phyloP scores from a whole-genome alignment of 2,888 invertebrate species.

The Volucella inflata region DNA sequence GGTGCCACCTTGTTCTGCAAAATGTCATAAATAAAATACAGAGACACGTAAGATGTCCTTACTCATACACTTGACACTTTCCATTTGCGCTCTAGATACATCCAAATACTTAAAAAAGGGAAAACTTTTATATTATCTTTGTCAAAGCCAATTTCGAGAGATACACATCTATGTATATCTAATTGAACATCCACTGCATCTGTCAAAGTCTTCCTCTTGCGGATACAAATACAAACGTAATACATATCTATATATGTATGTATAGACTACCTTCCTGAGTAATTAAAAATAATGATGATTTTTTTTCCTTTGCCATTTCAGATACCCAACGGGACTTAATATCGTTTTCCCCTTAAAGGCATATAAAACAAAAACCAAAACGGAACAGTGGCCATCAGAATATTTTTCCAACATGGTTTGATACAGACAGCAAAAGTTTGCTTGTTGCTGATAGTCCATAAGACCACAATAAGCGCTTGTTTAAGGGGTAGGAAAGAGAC shows the following conservation, averaged over 20 bases:
- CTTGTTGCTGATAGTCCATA: conserved; percentile 32
- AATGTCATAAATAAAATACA: conserved; percentile 25
- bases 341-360: conserved; percentile 6
- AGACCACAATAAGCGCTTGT: conserved; percentile 23
- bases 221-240: background rate
- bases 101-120: conserved; percentile 7
- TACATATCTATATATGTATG: background rate
- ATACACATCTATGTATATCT: conserved; percentile 14
- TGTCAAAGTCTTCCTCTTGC: too few species aligned
- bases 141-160: conserved; percentile 25
- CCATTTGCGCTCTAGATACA: background rate
- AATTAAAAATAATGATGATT: conserved; percentile 66
- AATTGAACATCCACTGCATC: conserved; percentile 15
- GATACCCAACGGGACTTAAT: conserved; percentile 19
- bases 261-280: conserved; percentile 49
- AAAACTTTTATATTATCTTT: conserved; percentile 34
- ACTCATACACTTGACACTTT: conserved; percentile 15
- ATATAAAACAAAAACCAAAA: conserved; percentile 5
- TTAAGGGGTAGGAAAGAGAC: conserved; percentile 2
- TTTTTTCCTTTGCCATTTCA: conserved; percentile 25
- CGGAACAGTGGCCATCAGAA: conserved; percentile 39
- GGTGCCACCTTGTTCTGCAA: conserved; percentile 39
- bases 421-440: conserved; percentile 36
- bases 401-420: conserved; percentile 32
- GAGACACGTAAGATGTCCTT: conserved; percentile 46